These are phyloP conservation scores for Drosophila pegasa DNA, from an alignment of 2,888 invertebrate species.

Conservation along the genomic window DNA sequence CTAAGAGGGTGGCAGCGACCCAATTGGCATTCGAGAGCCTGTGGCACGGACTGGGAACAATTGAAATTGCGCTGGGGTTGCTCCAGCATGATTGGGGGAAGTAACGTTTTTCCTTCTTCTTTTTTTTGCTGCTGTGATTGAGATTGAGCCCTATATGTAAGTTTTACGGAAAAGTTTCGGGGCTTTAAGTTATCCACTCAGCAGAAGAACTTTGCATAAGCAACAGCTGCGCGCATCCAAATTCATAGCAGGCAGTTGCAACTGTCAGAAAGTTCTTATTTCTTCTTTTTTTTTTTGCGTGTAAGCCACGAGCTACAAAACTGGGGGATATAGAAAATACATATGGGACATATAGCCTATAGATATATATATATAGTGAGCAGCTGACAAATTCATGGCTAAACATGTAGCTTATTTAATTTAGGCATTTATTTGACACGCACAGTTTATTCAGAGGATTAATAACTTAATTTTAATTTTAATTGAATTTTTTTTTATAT, in stretches of 20 bases:
- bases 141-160: constrained; percentile 50
- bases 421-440: not conserved
- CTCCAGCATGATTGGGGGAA: constrained; percentile 14
- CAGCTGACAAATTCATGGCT: constrained; percentile 9
- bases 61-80: constrained; percentile 62
- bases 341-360: not conserved
- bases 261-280: constrained; percentile 63
- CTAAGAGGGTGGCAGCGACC: constrained; percentile 45
- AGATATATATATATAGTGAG: not conserved
- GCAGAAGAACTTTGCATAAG: constrained; percentile 63
- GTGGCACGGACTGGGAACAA: constrained; percentile 56
- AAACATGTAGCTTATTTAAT: not conserved
- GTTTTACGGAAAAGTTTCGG: constrained; percentile 56
- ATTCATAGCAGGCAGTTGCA: constrained; percentile 65
- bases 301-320: constrained; percentile 14
- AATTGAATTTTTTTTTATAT: not conserved
- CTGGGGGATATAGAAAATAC: not conserved
- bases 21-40: constrained; percentile 25
- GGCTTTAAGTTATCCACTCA: constrained; percentile 70
- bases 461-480: not conserved
- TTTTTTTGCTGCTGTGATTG: constrained; percentile 53
- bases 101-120: not conserved
- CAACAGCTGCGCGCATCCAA: constrained; percentile 64
- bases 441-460: too few relatives aligned
- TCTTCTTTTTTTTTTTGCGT: not conserved